phyloP scores from a whole-genome alignment of 2,113 vertebrate genomes.

The Leptodactylus fuscus region DNA sequence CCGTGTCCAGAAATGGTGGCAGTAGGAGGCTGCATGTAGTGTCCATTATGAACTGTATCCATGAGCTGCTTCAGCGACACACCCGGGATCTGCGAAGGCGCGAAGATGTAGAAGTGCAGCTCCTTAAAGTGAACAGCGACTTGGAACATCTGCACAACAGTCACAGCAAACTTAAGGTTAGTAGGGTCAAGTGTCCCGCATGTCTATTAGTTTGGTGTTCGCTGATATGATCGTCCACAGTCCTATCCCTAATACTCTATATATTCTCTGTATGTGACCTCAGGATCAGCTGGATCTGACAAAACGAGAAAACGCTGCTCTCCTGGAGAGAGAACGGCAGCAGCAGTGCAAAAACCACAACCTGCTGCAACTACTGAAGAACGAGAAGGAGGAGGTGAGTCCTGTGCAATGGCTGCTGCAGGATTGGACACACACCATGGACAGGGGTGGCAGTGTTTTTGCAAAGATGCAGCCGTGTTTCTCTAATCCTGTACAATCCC shows the following conservation, averaged over 20 bases:
- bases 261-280: slow-evolving; percentile 40
- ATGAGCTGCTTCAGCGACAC: slow-evolving; percentile 88
- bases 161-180: slow-evolving; percentile 89
- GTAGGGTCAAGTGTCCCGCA: background rate
- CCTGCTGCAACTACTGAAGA: slow-evolving; percentile 92
- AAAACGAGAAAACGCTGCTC: slow-evolving; percentile 87
- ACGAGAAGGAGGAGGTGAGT: slow-evolving; percentile 93
- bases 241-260: background rate
- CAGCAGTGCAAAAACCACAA: slow-evolving; percentile 91
- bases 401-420: too few relatives aligned
- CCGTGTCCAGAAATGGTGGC: slow-evolving; percentile 76
- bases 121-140: slow-evolving; percentile 86
- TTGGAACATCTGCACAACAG: slow-evolving; percentile 89
- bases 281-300: slow-evolving; percentile 93
- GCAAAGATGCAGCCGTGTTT: too few relatives aligned
- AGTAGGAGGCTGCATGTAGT: slow-evolving; percentile 74
- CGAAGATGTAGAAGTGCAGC: slow-evolving; percentile 87
- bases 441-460: too few relatives aligned
- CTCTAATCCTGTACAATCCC: too few relatives aligned
- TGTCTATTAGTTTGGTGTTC: too few relatives aligned
- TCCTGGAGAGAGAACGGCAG: slow-evolving; percentile 92
- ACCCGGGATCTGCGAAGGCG: slow-evolving; percentile 80
- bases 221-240: background rate
- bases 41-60: slow-evolving; percentile 85
- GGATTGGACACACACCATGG: too few relatives aligned